Percentiles rank a stretch among this genome's conserved stretches.
These are phyloP conservation scores for Forbesichthys agassizii DNA, from an alignment of 2,113 vertebrate genomes.

Conservation along the genomic window DNA sequence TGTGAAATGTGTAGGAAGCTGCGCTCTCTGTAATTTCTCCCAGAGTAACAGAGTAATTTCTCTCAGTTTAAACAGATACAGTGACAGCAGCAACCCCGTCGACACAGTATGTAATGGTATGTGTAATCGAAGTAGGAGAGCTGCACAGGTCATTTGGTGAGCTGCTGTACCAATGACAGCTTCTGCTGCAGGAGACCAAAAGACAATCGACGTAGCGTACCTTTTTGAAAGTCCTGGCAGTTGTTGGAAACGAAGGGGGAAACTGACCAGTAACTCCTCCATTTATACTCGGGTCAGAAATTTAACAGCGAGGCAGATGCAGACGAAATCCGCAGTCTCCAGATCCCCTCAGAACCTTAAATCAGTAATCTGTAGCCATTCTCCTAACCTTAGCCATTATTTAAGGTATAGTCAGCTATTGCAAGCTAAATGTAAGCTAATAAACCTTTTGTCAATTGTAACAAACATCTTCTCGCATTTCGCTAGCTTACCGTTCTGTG, in stretches of 20 bases:
- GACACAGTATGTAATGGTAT: neutral
- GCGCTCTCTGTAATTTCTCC: neutral
- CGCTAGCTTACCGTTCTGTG: too few species aligned
- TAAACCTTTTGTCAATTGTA: too few species aligned
- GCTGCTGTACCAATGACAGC: neutral
- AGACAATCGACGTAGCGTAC: too few species aligned
- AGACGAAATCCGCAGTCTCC: neutral
- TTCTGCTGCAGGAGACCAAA: neutral
- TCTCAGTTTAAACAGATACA: constrained; percentile 9
- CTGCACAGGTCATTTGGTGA: neutral
- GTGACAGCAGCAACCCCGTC: neutral
- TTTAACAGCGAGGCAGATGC: neutral
- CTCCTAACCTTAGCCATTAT: constrained; percentile 3
- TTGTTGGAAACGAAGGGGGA: too few species aligned
- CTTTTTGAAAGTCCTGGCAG: too few species aligned
- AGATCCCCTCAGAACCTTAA: neutral
- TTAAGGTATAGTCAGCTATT: neutral
- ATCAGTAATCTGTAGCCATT: constrained; percentile 10
- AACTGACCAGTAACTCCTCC: too few species aligned
- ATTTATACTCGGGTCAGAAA: too few species aligned
- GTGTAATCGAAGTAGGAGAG: constrained; percentile 5
- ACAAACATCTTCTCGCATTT: too few species aligned
- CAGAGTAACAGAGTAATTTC: constrained; percentile 2
- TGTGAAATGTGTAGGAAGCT: constrained; percentile 27
- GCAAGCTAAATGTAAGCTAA: too few species aligned